These are phyloP conservation scores for Amphilophus citrinellus DNA, from an alignment of 2,113 vertebrate genomes.

Conservation along the genomic window DNA sequence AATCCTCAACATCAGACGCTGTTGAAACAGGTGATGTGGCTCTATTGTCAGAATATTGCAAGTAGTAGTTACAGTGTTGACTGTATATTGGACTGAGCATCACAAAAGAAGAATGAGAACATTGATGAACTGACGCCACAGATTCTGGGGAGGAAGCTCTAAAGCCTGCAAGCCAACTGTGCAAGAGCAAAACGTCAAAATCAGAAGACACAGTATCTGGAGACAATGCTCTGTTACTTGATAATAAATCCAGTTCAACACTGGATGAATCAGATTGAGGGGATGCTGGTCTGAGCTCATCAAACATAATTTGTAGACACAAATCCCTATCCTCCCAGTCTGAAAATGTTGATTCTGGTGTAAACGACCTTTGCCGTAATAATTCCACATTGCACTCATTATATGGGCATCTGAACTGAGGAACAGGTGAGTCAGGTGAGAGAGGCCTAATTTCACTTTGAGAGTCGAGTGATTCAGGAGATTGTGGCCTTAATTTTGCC, in stretches of 20 bases:
- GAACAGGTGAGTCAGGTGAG: constrained; percentile 34
- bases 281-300: constrained; percentile 16
- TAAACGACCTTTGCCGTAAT: background rate
- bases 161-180: constrained; percentile 29
- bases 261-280: background rate
- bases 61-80: constrained; percentile 23
- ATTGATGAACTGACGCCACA: background rate
- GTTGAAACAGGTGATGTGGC: constrained; percentile 18
- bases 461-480: constrained; percentile 7
- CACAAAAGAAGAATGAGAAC: background rate
- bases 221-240: rapidly evolving
- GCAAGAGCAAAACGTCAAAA: background rate
- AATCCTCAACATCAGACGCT: background rate
- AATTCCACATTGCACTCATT: background rate
- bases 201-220: constrained; percentile 3
- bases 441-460: background rate
- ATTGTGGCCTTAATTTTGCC: background rate
- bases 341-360: constrained; percentile 14
- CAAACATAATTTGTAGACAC: constrained; percentile 24
- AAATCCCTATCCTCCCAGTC: constrained; percentile 9
- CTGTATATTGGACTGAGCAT: too few species aligned
- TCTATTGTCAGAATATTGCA: background rate
- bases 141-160: constrained; percentile 10
- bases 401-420: background rate
- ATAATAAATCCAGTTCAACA: background rate